These are phyloP conservation scores for Pycnomerus fuliginosus DNA, from an alignment of 2,888 invertebrate species.

Conservation along the genomic window DNA sequence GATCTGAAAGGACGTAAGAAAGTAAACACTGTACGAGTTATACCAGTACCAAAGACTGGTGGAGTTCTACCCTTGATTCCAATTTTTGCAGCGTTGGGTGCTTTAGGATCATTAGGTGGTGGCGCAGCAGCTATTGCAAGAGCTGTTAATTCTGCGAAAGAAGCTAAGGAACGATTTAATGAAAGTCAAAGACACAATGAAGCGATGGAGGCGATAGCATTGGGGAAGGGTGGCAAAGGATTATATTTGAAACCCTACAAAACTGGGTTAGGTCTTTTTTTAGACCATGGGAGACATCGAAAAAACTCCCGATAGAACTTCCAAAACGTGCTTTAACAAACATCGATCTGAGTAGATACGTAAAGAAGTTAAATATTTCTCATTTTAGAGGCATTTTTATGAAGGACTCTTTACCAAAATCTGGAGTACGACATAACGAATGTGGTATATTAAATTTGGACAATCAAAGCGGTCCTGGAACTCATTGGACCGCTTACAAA, in stretches of 20 bases:
- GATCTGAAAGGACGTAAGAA: not conserved
- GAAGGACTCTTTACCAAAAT: slow-evolving; percentile 19
- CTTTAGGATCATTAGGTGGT: slow-evolving; percentile 42
- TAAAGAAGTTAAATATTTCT: slow-evolving; percentile 18
- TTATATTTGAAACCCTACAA: slow-evolving; percentile 39
- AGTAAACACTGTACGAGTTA: slow-evolving; percentile 17
- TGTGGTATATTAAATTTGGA: slow-evolving; percentile 14
- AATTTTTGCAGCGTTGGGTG: slow-evolving; percentile 43
- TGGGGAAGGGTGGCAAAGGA: slow-evolving; percentile 33
- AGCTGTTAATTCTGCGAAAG: slow-evolving; percentile 40
- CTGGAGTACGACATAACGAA: slow-evolving; percentile 6
- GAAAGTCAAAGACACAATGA: slow-evolving; percentile 44
- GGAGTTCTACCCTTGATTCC: slow-evolving; percentile 32
- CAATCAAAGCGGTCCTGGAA: slow-evolving; percentile 1
- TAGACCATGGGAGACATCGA: slow-evolving; percentile 8
- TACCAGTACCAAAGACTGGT: slow-evolving; percentile 41
- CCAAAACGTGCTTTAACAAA: slow-evolving; percentile 23
- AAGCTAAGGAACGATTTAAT: slow-evolving; percentile 37
- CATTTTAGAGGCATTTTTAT: slow-evolving; percentile 29
- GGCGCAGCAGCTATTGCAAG: slow-evolving; percentile 44
- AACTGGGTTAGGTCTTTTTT: no score
- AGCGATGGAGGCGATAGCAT: slow-evolving; percentile 46
- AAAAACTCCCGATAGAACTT: slow-evolving; percentile 25
- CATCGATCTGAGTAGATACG: slow-evolving; percentile 20
- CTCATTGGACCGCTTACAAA: slow-evolving; percentile 11